Evolutionary conservation across 2,797 vertebrate species (phyloP).

Genomic region (Stomatorhinus walkeri): DNA sequence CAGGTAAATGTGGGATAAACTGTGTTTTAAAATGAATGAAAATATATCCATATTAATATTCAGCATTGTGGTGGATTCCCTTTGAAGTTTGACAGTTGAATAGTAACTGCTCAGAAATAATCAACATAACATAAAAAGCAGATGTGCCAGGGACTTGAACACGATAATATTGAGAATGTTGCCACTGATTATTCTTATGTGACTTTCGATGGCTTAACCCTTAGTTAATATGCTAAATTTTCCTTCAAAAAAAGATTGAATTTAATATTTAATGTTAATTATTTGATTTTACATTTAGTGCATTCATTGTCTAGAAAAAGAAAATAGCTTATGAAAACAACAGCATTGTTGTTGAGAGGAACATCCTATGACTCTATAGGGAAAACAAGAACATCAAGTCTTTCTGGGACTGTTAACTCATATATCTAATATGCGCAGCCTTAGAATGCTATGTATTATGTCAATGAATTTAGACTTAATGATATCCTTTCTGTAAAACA

Average conservation of each 20-base stretch:
- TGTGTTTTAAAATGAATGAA: background rate
- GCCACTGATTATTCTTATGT: background rate
- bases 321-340: background rate
- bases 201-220: background rate
- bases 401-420: background rate
- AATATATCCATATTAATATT: background rate
- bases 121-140: background rate
- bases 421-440: background rate
- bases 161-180: background rate
- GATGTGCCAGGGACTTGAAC: background rate
- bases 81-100: background rate
- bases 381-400: background rate
- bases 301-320: background rate
- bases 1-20: background rate
- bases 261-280: background rate
- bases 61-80: background rate
- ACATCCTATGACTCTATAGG: background rate
- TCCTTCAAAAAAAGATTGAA: background rate
- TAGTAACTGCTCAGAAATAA: background rate
- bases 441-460: background rate
- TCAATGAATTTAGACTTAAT: background rate
- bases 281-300: background rate
- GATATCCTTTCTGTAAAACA: background rate
- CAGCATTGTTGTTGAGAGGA: background rate
- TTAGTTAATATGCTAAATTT: background rate